A percentile compares a stretch with the other conserved stretches of the same genome.
These are phyloP conservation scores for Mus caroli DNA, from an alignment of 2,797 vertebrate species.

Conservation along the genomic window DNA sequence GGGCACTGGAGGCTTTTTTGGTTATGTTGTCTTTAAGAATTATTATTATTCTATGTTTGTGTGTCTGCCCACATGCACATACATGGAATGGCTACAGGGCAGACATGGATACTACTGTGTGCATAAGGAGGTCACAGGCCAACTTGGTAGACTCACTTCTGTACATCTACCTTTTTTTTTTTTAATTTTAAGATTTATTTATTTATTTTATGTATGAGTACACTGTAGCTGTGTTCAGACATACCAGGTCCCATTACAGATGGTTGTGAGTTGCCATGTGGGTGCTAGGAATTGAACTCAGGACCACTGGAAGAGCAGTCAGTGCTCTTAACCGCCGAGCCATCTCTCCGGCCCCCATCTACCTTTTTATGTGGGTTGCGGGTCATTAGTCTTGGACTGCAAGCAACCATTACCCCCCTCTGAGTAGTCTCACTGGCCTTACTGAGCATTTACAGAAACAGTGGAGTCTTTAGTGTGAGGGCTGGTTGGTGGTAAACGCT, in stretches of 20 bases:
- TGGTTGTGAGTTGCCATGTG: no score
- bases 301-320: no score
- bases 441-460: neutral
- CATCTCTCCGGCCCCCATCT: neutral
- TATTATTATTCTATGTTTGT: neutral
- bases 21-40: neutral
- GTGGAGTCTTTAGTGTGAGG: neutral
- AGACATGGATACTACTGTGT: neutral
- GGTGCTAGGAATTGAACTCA: no score
- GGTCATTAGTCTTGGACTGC: neutral
- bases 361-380: neutral
- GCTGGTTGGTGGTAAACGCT: neutral
- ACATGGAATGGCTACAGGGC: neutral
- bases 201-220: no score
- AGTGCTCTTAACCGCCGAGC: no score
- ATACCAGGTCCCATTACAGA: no score
- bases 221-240: no score
- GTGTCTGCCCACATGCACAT: neutral
- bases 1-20: neutral
- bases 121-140: neutral
- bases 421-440: neutral
- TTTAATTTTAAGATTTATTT: no score
- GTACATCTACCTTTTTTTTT: neutral
- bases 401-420: neutral
- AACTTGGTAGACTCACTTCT: neutral